phyloP scores from a whole-genome alignment of 2,888 invertebrate species.

The Dynastes maya region DNA sequence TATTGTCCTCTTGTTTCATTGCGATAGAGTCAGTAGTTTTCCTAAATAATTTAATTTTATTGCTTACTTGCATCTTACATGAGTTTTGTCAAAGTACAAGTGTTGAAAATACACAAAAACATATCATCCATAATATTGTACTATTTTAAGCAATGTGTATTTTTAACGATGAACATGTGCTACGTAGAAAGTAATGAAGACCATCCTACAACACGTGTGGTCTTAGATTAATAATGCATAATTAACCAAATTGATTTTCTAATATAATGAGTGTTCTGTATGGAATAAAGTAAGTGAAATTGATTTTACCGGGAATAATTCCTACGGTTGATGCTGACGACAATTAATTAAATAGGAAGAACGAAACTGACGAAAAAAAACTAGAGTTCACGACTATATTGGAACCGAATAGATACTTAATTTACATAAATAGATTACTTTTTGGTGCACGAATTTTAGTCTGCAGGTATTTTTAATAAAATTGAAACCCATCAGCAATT shows the following conservation, averaged over 20 bases:
- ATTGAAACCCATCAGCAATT: too few relatives aligned
- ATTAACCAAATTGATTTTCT: constrained; percentile 21
- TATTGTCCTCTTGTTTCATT: too few relatives aligned
- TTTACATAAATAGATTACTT: constrained; percentile 30
- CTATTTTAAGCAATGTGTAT: too few relatives aligned
- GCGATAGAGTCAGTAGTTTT: too few relatives aligned
- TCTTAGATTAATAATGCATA: constrained; percentile 20
- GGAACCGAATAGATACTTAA: background rate
- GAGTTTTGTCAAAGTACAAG: too few relatives aligned
- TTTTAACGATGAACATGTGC: too few relatives aligned
- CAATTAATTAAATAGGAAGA: constrained; percentile 13
- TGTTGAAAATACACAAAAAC: too few relatives aligned
- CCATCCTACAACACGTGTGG: background rate
- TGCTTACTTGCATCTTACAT: too few relatives aligned
- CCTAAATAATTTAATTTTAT: too few relatives aligned
- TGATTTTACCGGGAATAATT: constrained; percentile 28
- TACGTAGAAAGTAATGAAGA: too few relatives aligned
- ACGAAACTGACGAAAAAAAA: background rate
- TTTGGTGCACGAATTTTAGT: background rate
- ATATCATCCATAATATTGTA: too few relatives aligned
- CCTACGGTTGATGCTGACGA: constrained; percentile 4
- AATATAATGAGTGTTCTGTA: constrained; percentile 3
- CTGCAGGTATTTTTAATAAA: background rate
- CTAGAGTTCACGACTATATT: background rate
- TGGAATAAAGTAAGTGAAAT: constrained; percentile 21